Percentiles rank a stretch among this genome's conserved stretches.
These are phyloP conservation scores for Melanostigma gelatinosum DNA, from an alignment of 2,113 vertebrate genomes.

Conservation along the genomic window DNA sequence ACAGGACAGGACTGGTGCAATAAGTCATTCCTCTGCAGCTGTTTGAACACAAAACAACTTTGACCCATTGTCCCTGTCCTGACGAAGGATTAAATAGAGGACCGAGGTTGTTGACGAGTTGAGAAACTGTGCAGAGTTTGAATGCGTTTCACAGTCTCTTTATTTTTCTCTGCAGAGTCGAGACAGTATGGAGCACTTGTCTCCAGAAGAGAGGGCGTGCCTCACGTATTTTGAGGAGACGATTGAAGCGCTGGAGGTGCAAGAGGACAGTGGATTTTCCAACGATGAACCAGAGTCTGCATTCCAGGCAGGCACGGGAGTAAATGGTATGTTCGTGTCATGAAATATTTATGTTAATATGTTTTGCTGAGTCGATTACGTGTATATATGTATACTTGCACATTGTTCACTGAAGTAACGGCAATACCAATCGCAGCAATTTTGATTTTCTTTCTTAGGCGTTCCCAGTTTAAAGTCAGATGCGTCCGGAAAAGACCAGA, in stretches of 20 bases:
- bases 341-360: not conserved
- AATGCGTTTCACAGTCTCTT: not conserved
- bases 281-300: slow-evolving; percentile 79
- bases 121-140: not conserved
- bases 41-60: slow-evolving; percentile 47
- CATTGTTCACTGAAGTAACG: not conserved
- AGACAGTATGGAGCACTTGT: slow-evolving; percentile 89
- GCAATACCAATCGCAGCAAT: not conserved
- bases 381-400: not conserved
- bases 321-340: slow-evolving; percentile 45
- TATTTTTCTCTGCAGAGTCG: slow-evolving; percentile 83
- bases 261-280: slow-evolving; percentile 90
- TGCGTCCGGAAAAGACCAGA: slow-evolving; percentile 18
- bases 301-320: slow-evolving; percentile 11
- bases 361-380: not conserved
- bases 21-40: slow-evolving; percentile 39
- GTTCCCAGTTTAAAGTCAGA: slow-evolving; percentile 34
- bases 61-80: not conserved
- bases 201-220: slow-evolving; percentile 91
- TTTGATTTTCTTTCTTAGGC: slow-evolving; percentile 66
- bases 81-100: slow-evolving; percentile 8
- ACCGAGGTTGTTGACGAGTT: not conserved
- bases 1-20: not conserved
- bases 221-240: slow-evolving; percentile 93
- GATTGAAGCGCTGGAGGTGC: slow-evolving; percentile 89